Evolutionary conservation across 2,797 vertebrate genomes (phyloP), one percentile per base, ranked within the genome.

Genomic region (Cyprinella venusta): DNA sequence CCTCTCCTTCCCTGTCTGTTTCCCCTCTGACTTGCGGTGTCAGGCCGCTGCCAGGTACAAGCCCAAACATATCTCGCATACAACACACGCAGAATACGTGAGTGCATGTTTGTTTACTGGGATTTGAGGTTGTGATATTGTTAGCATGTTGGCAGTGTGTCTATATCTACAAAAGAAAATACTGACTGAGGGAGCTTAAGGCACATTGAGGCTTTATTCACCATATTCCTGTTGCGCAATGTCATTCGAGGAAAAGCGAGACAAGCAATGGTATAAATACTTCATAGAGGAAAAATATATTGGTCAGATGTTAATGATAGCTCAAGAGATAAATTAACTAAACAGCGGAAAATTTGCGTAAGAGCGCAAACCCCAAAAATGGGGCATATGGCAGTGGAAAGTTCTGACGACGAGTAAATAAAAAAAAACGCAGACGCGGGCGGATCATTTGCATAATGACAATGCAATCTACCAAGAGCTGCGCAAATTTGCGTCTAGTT

Each of bases 11-110:
- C 10, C 71, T 54, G 59, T 38, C 81, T 75, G 45, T 56, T 79
- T 81, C 54, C 72, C 64, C 63, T 33, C 18, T 76, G 26, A 56
- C 42, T 67, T 56, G 54, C 3, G 2, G 40, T 82, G 69, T 83
- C 59, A 83, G 83, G 67, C 79, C 90, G 91, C 90, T 69, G 50
- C 89, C 75, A 90, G 90, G 91, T 84, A 63, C 33, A 82, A 81
- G 75, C 85, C 82, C 78, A 80, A 63, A 74, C 59, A 61, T 56
- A 78, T 26, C 81, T 69, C n/a, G 67, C 72, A 12, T 85, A 85
- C 85, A 71, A 69, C 91, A 90, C 87, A 88, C 88, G 90, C 83
- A 91, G 90, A 91, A 92, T 90, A 91, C 83, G 84, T 38, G 86
- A 77, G 75, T 21, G 38, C 40, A 64, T 64, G 61, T 76, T 82